Base-by-base conservation (phyloP, 2,888 invertebrate genomes). In the Eupelmus urozonus region DNA sequence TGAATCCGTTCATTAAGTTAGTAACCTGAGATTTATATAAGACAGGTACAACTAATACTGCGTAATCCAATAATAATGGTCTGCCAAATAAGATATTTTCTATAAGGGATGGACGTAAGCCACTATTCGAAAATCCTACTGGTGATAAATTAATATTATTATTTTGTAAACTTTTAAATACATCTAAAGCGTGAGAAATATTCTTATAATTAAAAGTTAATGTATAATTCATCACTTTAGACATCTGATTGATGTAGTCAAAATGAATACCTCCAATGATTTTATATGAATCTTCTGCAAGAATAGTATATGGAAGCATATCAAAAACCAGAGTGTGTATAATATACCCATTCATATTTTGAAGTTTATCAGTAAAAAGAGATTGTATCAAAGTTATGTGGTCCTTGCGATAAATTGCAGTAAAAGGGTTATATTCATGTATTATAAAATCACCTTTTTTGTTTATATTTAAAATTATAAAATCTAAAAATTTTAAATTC, bases 401-500 rank as follows among this genome's bases (percentile, higher is more conserved):
- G 7, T 25, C 20, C 7, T 42, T 13, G 45, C 16, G 23, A n/a
- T 45, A n/a, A 25, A 16, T 25, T 45, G 23, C 5, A 1, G 45
- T 25, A 25, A 63, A 63, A 16, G 63, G 42, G 5, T 63, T 63
- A 29, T 63, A 63, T 1, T 45, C 25, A 5, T 9, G 60, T 40
- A 60, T 7, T 11, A 40, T 18, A 2, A 40, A 1, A 16, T 45
- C 42, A n/a, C 25, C 25, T n/a, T 4, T 25, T 13, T n/a, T 5
- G 9, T 25, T 20, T 16, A 63, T 25, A 1, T 25, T n/a, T 23
- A 49, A 23, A 23, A 63, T 42, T 2, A 45, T 7, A n/a, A 49
- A 27, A 65, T 65, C 49, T 18, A 65, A 4, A 65, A 65, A 65
- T 51, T 65, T 49, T 7, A 29, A 49, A 65, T 25, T 18, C 65